Evolutionary conservation across 2,888 invertebrate species (phyloP), one percentile per base, ranked within the genome.

Genomic region (Cataglyphis albicans): DNA sequence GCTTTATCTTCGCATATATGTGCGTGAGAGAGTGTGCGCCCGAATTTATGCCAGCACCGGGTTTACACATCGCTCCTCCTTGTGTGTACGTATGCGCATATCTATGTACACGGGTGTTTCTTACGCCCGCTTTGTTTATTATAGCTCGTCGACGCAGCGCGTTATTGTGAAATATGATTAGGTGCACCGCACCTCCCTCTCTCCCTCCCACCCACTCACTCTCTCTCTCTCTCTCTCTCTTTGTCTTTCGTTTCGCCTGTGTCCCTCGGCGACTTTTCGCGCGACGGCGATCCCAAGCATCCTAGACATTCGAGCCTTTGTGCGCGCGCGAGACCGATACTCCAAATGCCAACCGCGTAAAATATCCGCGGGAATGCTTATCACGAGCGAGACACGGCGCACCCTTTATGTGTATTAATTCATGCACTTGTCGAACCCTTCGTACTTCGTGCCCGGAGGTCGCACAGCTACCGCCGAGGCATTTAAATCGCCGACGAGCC

Each of bases 161-260:
- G 32, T 93, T 93, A 93, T 93, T 92, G 89, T 92, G 92, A 93
- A 92, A 92, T 92, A 93, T 91, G 93, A 93, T 93, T 93, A 92
- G 91, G 88, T 89, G 86, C 21, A 68, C 9, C 65, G 10, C 68
- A 32, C 81, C 73, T 82, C 74, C 81, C 44, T 65, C 35, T 74
- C 80, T 65, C 65, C 80, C 65, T 68, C 0, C 29, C 29, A 29
- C 2, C 29, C 29, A 2, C 41, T 63, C 38, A 7, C 25, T 4
- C 81, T 63, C 65, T 73, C 41, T 68, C 38, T 12, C 25, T 35
- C 29, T 52, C 52, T 52, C 38, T 65, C 81, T 29, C 81, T 63
- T 68, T 81, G 59, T 48, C 70, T 57, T 32, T 55, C 32, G 41
- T 57, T 70, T 65, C 72, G 68, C 72, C 32, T 68, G 55, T 55